Percentiles rank a stretch among this genome's conserved stretches.
Evolutionary conservation across 2,113 vertebrate species (phyloP).

Genomic region (Mormyrus lacerda): DNA sequence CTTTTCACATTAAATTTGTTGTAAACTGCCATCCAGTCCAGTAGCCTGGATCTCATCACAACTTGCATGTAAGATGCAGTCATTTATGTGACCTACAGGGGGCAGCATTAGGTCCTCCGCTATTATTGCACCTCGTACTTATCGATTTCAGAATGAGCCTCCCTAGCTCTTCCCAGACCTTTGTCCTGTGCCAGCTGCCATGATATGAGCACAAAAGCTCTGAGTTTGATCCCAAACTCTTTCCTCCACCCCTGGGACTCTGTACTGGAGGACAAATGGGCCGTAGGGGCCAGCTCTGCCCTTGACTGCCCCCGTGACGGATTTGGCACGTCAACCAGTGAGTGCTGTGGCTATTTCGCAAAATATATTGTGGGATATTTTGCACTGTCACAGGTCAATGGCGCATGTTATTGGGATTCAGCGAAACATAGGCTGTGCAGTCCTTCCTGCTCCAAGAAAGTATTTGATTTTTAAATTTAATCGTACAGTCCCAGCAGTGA

Average conservation of each 20-base stretch:
- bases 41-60: background rate
- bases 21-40: background rate
- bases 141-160: background rate
- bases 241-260: slow-evolving; percentile 1
- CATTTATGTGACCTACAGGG: background rate
- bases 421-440: slow-evolving; percentile 14
- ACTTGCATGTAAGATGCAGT: background rate
- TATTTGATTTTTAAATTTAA: slow-evolving; percentile 5
- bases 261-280: slow-evolving; percentile 24
- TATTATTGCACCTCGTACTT: background rate
- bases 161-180: background rate
- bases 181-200: background rate
- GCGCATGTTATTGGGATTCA: slow-evolving; percentile 37
- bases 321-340: slow-evolving; percentile 40
- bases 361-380: slow-evolving; percentile 38
- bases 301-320: slow-evolving; percentile 33
- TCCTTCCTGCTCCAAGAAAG: background rate
- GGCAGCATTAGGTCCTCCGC: background rate
- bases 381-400: slow-evolving; percentile 39
- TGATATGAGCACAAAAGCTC: background rate
- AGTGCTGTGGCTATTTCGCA: slow-evolving; percentile 34
- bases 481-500: background rate
- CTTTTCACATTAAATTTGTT: background rate
- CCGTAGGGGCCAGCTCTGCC: slow-evolving; percentile 22
- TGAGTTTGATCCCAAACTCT: background rate